Base-by-base conservation (phyloP, 2,888 invertebrate genomes). In the Torymus tubicola region DNA sequence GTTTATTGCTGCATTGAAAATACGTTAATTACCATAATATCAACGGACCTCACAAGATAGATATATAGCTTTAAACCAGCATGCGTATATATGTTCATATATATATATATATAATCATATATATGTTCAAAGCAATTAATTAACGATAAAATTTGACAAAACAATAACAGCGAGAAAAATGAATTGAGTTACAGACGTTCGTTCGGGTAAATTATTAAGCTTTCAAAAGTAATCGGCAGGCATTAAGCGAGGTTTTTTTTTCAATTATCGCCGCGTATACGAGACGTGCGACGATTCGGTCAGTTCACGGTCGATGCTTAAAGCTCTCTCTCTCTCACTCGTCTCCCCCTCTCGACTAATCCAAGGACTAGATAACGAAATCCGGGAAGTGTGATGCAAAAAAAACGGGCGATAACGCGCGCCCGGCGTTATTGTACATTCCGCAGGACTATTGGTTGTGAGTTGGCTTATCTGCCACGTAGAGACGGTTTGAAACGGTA, bases 311-410 rank as follows among this genome's bases (percentile, higher is more conserved):
- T 60, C 68, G 67, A 12, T 53, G 57, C 12, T n/a, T 11, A 18
- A 53, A 18, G 13, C 42, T 14, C 60, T 60, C n/a, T 58, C 2
- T 16, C 58, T 18, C 60, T n/a, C 12, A 5, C 24, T 42, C n/a
- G 14, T 63, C 53, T 50, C 61, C 24, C 65, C n/a, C 64, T 1
- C 75, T 53, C 79, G 52, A 53, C 70, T 75, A 82, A 79, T 79
- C 80, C 73, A 77, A 80, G 80, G 80, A 80, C 82, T 70, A 77
- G 82, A 77, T 82, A 82, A 82, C 80, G 65, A 82, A 80, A 80
- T 80, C 82, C 82, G 80, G 77, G 77, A 82, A 82, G 73, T 71
- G 31, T 70, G 80, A 73, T 69, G 81, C 61, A 74, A 79, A 78
- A 21, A 21, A 72, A 79, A 8, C 42, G 58, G 71, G 21, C 78